phyloP scores from a whole-genome alignment of 1,140 invertebrate species.

The Lasioglossum baleicum region DNA sequence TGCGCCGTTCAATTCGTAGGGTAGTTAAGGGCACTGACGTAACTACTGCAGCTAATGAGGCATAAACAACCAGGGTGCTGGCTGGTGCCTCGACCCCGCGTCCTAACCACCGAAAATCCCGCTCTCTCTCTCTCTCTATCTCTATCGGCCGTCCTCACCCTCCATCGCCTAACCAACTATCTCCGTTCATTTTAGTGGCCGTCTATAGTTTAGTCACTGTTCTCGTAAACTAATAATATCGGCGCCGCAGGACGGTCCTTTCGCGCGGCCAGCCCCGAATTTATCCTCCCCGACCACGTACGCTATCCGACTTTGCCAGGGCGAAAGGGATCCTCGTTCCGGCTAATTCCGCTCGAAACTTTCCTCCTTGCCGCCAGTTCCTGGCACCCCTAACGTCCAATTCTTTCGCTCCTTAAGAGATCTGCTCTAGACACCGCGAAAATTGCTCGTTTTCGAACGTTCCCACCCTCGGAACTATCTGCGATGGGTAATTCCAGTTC shows the following conservation, averaged over 20 bases:
- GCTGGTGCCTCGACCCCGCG: slow-evolving; percentile 33
- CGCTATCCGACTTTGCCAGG: slow-evolving; percentile 9
- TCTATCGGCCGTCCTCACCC: background rate
- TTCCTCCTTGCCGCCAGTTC: background rate
- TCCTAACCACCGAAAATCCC: slow-evolving; percentile 52
- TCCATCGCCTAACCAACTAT: slow-evolving; percentile 43
- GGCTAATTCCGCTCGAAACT: slow-evolving; percentile 36
- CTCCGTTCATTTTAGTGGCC: slow-evolving; percentile 61
- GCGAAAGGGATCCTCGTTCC: slow-evolving; percentile 8
- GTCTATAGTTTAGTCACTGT: slow-evolving; percentile 67
- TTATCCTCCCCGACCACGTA: slow-evolving; percentile 51
- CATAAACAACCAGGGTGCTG: slow-evolving; percentile 69
- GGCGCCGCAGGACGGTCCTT: slow-evolving; percentile 60
- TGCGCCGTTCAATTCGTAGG: slow-evolving; percentile 63
- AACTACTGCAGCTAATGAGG: slow-evolving; percentile 72
- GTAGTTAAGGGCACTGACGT: slow-evolving; percentile 70
- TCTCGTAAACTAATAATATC: slow-evolving; percentile 71
- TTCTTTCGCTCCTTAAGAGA: too few relatives aligned
- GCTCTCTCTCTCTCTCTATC: background rate
- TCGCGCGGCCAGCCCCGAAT: slow-evolving; percentile 63
- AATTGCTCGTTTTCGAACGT: too few relatives aligned
- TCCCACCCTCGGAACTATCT: too few relatives aligned
- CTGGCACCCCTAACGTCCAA: too few relatives aligned
- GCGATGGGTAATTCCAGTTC: too few relatives aligned
- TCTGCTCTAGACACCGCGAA: too few relatives aligned